Base-by-base conservation (phyloP, 2,797 vertebrate genomes). In the Remorina albescens region DNA sequence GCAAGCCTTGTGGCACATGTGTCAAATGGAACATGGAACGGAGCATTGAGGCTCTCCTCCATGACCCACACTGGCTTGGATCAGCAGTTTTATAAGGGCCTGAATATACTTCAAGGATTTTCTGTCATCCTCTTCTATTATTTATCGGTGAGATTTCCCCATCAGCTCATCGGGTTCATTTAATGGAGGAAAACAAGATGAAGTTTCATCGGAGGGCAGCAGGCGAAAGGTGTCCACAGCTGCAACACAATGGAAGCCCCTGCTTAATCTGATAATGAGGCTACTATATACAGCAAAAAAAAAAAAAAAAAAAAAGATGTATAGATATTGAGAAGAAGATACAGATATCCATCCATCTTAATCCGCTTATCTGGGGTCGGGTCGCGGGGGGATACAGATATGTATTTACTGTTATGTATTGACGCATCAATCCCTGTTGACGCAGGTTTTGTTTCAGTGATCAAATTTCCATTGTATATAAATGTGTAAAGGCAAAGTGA, bases 21-120 rank as follows among this genome's bases (percentile, higher is more conserved):
- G 39, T 16, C 39, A 41, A 41, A 16, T 41, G 32, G 32, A 34
- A 34, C 32, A 34, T 7, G 6, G 32, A 34, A 34, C 9, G 1
- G 6, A 42, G 18, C 41, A 42, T 37, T 37, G 10, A 12, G 36
- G 10, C 36, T 12, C 4, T 11, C 12, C 36, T 37, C 36, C 36
- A 37, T 37, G 36, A 37, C 10, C 36, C 4, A 37, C 2, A 2
- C 10, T 12, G 6, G 41, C 41, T 42, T 42, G 16, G 41, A 46
- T 32, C 28, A 19, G 28, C 51, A 54, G 28, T 28, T 30, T 32
- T 28, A 42, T 28, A 15, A 18, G 16, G 30, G 30, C 53, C 30
- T 54, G 28, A 54, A 34, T 54, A 54, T 54, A 32, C n/a, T 32
- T 54, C 30, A 47, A 9, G 44, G n/a, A 47, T 47, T 23, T 47